Base-by-base conservation (phyloP, 2,888 invertebrate species). In the Nomada goodeniana region DNA sequence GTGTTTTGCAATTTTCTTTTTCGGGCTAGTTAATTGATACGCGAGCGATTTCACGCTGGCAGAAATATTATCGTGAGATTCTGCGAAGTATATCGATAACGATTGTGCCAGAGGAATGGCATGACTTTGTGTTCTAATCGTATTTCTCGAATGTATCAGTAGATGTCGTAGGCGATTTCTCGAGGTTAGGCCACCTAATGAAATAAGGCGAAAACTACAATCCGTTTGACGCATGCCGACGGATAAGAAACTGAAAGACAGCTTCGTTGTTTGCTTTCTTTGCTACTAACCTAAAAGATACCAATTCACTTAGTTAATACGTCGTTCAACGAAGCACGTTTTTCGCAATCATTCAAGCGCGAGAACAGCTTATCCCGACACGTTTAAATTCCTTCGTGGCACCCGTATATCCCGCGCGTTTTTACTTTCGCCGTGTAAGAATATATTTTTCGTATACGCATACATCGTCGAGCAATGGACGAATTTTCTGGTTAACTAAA, bases 111-210 rank as follows among this genome's bases (percentile, higher is more conserved):
- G 20, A 15, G 26, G 15, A 11, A 47, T 47, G 61, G 26, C 53
- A 50, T 60, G 60, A 53, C 52, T 59, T 26, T 78, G 59, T 60
- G 52, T 47, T 52, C 55, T 65, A 53, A n/a, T 50, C 13, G 15
- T 20, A 50, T 71, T 55, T 80, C 44, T 11, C 15, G 2, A 65
- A 61, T 7, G 20, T 44, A 61, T 60, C 60, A 15, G 42, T 50
- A 80, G 80, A 78, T 80, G 79, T 55, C 80, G 79, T 53, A 13
- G 15, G 11, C 29, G 42, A 72, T 64, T 11, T 53, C 72, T 13
- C 52, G 18, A 53, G 50, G 20, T 23, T 55, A 47, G 15, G 36
- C 76, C 60, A 55, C 52, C 10, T 76, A 63, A 69, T 65, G 23
- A 18, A 77, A 77, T 57, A 69, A 68, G 18, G 63, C 26, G 29